Percentiles rank a stretch among this genome's conserved stretches.
Conservation (phyloP, 2,888 invertebrate species). For the Cylindroiulus punctatus region DNA sequence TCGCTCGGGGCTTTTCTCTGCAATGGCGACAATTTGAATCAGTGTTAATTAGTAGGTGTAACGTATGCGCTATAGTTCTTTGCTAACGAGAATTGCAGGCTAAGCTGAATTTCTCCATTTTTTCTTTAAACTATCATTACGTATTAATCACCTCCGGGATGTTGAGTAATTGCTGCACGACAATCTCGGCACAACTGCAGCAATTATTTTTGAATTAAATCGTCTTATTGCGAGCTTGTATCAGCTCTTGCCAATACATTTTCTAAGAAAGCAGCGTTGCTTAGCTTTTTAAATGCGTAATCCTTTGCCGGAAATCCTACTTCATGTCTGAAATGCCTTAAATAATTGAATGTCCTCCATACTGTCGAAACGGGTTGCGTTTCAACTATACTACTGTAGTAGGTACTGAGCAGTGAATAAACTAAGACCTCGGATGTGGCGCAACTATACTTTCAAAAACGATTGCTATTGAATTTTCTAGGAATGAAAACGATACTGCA, state of each 20-base stretch:
- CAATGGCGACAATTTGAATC: background rate
- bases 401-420: background rate
- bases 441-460: background rate
- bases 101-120: slow-evolving; percentile 5
- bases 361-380: background rate
- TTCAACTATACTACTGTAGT: background rate
- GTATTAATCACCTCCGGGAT: slow-evolving; percentile 34
- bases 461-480: background rate
- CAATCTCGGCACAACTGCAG: slow-evolving; percentile 2
- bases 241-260: background rate
- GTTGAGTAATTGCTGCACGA: slow-evolving; percentile 27
- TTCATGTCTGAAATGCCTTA: background rate
- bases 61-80: background rate
- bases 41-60: background rate
- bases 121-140: slow-evolving; percentile 17
- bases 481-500: too few species aligned
- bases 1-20: background rate
- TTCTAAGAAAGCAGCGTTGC: background rate
- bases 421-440: background rate
- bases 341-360: background rate
- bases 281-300: slow-evolving; percentile 12
- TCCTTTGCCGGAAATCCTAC: background rate
- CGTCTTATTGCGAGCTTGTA: background rate
- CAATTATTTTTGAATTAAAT: slow-evolving; percentile 31
- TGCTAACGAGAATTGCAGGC: slow-evolving; percentile 14